A percentile compares a stretch with the other conserved stretches of the same genome.
These are phyloP conservation scores for Calidris pygmaea DNA, from an alignment of 2,113 vertebrate species.

Conservation along the genomic window DNA sequence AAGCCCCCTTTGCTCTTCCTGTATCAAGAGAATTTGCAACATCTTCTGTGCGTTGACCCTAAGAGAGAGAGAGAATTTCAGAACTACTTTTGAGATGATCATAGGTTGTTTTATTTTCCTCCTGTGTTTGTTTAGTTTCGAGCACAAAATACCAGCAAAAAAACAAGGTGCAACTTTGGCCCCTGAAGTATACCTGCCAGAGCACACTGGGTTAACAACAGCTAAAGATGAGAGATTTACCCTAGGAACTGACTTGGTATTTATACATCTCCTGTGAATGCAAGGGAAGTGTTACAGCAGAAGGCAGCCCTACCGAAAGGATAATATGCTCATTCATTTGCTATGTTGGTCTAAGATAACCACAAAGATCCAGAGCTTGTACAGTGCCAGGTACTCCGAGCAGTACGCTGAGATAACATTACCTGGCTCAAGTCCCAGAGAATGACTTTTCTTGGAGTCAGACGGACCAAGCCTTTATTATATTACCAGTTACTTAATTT, in stretches of 20 bases:
- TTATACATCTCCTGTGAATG: not conserved
- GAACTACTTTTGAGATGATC: not conserved
- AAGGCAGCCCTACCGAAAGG: not conserved
- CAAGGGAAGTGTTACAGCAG: not conserved
- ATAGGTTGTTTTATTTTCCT: not conserved
- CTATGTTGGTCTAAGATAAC: constrained; percentile 23
- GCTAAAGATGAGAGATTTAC: not conserved
- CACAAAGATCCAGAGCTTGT: not conserved
- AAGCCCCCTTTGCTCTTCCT: not conserved
- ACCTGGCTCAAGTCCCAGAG: constrained; percentile 19
- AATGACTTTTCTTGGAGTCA: constrained; percentile 18
- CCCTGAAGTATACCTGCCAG: not conserved
- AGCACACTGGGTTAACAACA: not conserved
- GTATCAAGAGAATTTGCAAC: not conserved
- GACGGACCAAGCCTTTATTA: not conserved
- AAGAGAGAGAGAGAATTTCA: not conserved
- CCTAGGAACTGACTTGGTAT: not conserved
- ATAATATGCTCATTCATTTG: constrained; percentile 29
- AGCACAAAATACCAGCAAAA: not conserved
- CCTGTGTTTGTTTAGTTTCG: not conserved
- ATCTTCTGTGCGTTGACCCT: not conserved
- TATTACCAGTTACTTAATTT: not conserved
- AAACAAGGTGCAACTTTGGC: accelerated
- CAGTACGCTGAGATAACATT: constrained; percentile 23
- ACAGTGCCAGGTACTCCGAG: constrained; percentile 43